A percentile compares a stretch with the other conserved stretches of the same genome.
phyloP scores from a whole-genome alignment of 2,888 invertebrate genomes.

The Macroteleia sp. region DNA sequence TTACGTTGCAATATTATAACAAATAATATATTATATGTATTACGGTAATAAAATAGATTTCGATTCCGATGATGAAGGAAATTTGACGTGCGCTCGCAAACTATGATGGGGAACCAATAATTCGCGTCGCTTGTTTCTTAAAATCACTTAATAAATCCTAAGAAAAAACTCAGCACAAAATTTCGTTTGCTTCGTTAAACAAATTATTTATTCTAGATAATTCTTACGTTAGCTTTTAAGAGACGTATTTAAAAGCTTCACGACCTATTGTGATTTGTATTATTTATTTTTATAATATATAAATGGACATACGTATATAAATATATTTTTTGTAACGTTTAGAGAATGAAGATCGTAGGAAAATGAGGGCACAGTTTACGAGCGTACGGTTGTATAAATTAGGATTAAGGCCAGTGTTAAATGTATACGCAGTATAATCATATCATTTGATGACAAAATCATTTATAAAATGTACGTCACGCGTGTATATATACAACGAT shows the following conservation, averaged over 20 bases:
- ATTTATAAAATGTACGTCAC: slow-evolving; percentile 68
- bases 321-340: slow-evolving; percentile 56
- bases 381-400: slow-evolving; percentile 79
- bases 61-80: slow-evolving; percentile 56
- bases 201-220: slow-evolving; percentile 40
- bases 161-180: slow-evolving; percentile 3
- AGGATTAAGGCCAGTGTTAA: slow-evolving; percentile 84
- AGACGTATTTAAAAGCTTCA: slow-evolving; percentile 27
- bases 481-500: slow-evolving; percentile 44
- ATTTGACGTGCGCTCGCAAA: slow-evolving; percentile 60
- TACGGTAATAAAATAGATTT: slow-evolving; percentile 69
- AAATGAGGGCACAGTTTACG: slow-evolving; percentile 45
- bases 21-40: slow-evolving; percentile 74
- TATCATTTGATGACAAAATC: slow-evolving; percentile 80
- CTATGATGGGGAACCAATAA: slow-evolving; percentile 23
- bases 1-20: slow-evolving; percentile 82
- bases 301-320: slow-evolving; percentile 46
- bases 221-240: slow-evolving; percentile 36
- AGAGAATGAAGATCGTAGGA: slow-evolving; percentile 20
- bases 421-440: slow-evolving; percentile 84
- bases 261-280: slow-evolving; percentile 51
- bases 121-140: slow-evolving; percentile 1
- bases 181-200: slow-evolving; percentile 29
- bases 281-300: slow-evolving; percentile 59
- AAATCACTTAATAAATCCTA: neutral